phyloP scores from a whole-genome alignment of 2,113 vertebrate genomes.

The Syrrhaptes paradoxus region DNA sequence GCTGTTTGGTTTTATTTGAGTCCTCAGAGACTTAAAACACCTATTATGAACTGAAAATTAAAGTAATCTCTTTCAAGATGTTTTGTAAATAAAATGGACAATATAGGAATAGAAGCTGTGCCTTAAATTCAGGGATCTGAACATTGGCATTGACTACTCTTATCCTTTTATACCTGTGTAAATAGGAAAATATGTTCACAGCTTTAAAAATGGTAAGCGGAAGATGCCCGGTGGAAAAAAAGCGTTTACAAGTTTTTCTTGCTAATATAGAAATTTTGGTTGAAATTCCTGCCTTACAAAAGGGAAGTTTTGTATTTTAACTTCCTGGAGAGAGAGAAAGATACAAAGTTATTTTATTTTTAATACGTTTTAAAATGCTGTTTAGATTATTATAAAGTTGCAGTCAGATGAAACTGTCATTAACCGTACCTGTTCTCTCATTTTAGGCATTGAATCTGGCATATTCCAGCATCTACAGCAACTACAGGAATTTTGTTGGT shows the following conservation, averaged over 20 bases:
- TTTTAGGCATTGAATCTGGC: constrained; percentile 85
- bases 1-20: neutral
- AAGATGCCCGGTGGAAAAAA: neutral
- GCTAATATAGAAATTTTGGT: neutral
- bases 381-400: neutral
- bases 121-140: neutral
- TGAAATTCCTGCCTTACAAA: neutral
- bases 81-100: neutral
- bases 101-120: neutral
- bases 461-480: constrained; percentile 87
- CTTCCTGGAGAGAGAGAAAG: neutral
- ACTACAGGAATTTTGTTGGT: constrained; percentile 88
- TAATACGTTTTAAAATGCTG: neutral
- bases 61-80: neutral
- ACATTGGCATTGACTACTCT: neutral
- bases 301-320: neutral
- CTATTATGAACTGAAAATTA: neutral
- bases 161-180: neutral
- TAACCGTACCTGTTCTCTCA: neutral
- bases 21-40: neutral
- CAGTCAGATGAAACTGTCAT: neutral
- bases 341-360: neutral
- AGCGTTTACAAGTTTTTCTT: neutral
- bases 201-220: neutral
- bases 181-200: neutral